These are phyloP conservation scores for Rhamphomyia laevipes DNA, from an alignment of 2,888 invertebrate species.

Conservation along the genomic window DNA sequence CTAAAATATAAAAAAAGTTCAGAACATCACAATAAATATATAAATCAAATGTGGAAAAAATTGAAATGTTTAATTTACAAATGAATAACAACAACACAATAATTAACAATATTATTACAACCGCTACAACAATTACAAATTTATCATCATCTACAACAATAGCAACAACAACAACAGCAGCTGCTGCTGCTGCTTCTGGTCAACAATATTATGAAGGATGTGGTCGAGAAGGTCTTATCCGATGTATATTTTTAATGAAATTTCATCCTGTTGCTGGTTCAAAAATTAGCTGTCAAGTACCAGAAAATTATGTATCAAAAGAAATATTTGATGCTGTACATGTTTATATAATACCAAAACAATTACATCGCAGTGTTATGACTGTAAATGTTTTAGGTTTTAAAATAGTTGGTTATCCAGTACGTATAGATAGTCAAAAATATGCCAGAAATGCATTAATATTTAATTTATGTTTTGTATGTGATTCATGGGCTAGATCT, in stretches of 20 bases:
- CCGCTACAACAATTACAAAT: neutral
- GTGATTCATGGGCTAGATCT: constrained; percentile 77
- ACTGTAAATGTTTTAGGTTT: constrained; percentile 71
- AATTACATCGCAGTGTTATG: constrained; percentile 78
- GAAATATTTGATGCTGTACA: constrained; percentile 89
- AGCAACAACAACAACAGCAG: neutral
- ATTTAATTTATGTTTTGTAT: constrained; percentile 91
- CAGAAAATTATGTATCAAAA: constrained; percentile 81
- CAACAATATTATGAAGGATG: constrained; percentile 45
- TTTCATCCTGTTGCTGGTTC: constrained; percentile 70
- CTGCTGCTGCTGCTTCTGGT: neutral
- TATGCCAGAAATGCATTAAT: constrained; percentile 90
- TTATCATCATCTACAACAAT: neutral
- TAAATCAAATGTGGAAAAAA: too few relatives aligned
- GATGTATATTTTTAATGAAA: constrained; percentile 70
- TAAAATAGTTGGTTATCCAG: constrained; percentile 88
- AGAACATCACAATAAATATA: too few relatives aligned
- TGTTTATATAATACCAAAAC: constrained; percentile 92
- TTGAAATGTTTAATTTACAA: neutral
- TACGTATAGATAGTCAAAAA: constrained; percentile 75
- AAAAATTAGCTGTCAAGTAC: constrained; percentile 79
- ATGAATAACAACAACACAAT: neutral
- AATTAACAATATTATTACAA: neutral
- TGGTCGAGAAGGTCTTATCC: constrained; percentile 61
- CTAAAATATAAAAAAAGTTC: too few relatives aligned